These are phyloP conservation scores for Tanytarsus gracilentus DNA, from an alignment of 2,888 invertebrate species.

Conservation along the genomic window DNA sequence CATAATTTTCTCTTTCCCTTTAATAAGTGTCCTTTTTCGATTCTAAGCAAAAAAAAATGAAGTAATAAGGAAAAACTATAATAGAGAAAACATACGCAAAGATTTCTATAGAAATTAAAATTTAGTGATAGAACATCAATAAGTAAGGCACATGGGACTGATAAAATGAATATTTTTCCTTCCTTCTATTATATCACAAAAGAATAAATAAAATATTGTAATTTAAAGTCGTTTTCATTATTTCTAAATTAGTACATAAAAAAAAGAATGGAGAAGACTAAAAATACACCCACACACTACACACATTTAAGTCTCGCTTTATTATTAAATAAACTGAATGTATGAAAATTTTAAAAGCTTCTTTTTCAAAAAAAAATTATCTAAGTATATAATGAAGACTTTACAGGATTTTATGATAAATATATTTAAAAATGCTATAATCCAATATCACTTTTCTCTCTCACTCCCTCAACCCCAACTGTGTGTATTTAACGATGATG, in stretches of 20 bases:
- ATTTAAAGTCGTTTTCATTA: constrained; percentile 4
- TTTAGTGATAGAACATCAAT: constrained; percentile 1
- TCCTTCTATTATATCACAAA: too few species aligned
- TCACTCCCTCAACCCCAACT: too few species aligned
- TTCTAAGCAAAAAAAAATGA: not conserved
- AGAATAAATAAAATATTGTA: too few species aligned
- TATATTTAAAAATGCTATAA: too few species aligned
- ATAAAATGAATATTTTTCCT: not conserved
- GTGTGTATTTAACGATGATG: too few species aligned
- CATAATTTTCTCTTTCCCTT: not conserved
- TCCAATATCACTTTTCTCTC: too few species aligned
- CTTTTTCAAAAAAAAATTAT: too few species aligned
- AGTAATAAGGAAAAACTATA: not conserved
- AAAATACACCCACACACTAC: not conserved
- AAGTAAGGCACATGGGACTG: constrained; percentile 4
- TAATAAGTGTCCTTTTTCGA: constrained; percentile 5
- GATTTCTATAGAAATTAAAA: not conserved
- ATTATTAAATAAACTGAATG: not conserved
- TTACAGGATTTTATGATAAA: too few species aligned
- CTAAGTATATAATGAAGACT: too few species aligned
- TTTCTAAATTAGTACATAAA: not conserved
- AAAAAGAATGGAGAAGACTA: not conserved
- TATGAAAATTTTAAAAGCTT: too few species aligned
- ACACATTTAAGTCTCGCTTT: not conserved
- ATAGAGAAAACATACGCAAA: not conserved